These are phyloP conservation scores for Arenaria interpres DNA, from an alignment of 2,113 vertebrate species.

Conservation along the genomic window DNA sequence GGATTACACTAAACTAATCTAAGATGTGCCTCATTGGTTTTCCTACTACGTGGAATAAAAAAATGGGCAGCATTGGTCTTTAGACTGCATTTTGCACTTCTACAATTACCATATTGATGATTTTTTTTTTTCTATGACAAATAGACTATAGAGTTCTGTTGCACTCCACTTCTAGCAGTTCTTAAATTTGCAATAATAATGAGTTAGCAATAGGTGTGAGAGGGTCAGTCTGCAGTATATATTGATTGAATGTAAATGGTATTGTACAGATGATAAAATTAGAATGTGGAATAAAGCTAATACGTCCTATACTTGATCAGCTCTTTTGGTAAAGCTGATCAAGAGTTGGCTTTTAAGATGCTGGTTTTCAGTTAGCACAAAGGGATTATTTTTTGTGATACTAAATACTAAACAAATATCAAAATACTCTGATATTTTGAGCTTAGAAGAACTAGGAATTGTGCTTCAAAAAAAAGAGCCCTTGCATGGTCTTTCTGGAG, in stretches of 20 bases:
- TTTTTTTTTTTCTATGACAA: neutral
- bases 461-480: neutral
- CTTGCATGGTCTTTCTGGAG: neutral
- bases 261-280: neutral
- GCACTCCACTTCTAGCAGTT: neutral
- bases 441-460: neutral
- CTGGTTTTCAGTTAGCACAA: neutral
- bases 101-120: constrained; percentile 3
- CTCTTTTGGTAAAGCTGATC: neutral
- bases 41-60: neutral
- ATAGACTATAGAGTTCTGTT: neutral
- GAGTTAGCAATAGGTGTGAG: neutral
- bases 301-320: neutral
- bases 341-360: neutral
- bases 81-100: constrained; percentile 15
- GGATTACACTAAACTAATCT: constrained; percentile 13
- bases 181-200: neutral
- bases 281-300: neutral
- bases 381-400: neutral
- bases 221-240: neutral
- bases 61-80: neutral
- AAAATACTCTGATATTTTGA: neutral
- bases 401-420: no score
- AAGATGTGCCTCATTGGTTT: constrained; percentile 37
- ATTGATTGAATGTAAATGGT: neutral